Base-by-base conservation (phyloP, 2,113 vertebrate genomes). In the Catharus bicknelli region DNA sequence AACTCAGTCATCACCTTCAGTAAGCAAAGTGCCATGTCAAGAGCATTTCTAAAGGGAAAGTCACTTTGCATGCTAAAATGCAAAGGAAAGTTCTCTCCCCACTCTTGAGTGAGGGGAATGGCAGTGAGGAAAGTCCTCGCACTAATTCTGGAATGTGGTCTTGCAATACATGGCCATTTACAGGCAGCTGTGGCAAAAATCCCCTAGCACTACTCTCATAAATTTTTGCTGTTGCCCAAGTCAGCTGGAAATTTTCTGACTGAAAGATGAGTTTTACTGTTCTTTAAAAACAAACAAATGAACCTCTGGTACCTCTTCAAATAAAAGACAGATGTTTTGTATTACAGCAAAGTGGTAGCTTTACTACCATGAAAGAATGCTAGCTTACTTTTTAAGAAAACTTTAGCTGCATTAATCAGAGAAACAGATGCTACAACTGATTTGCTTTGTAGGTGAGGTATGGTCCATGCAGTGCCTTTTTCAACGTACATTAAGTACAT, bases 201-300 rank as follows among this genome's bases (percentile, higher is more conserved):
- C 5, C 30, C 7, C 26, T 32, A 75, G 30, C 26, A 67, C 6
- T 26, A 64, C 22, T 53, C 48, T 89, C 69, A 83, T 70, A 48
- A 78, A 54, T 61, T 85, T 84, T 78, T 92, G 38, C 45, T 64
- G 23, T 68, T 92, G 22, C 11, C 26, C 20, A 76, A 93, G n/a
- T 78, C 62, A 88, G 18, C 40, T 83, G 81, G 57, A 94, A 86
- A 84, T 86, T 79, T 93, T 86, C 73, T 86, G 30, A 27, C 36
- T 75, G 17, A 63, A 72, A 81, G 53, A 23, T 88, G 40, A 67
- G 58, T 78, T 95, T 94, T 54, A 53, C 10, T 12, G 32, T 19
- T 61, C 27, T 72, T 90, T 76, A 68, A 75, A 90, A 93, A 83
- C 16, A 88, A 93, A 66, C 2, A 50, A 84, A 86, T 34, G 7